Evolutionary conservation across 2,888 invertebrate genomes (phyloP).

Genomic region (Danaus chrysippus): DNA sequence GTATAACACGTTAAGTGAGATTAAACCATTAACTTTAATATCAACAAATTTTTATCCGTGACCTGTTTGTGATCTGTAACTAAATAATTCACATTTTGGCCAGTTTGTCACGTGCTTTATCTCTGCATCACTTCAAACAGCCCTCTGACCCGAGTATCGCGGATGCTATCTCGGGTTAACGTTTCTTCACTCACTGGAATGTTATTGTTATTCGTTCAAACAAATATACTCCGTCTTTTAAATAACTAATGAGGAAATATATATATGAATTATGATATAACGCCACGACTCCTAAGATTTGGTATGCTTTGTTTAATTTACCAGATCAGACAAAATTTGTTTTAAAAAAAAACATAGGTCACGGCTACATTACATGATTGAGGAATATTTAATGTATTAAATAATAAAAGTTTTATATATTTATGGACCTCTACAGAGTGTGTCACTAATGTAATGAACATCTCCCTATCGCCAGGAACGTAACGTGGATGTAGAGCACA

Average conservation of each 20-base stretch:
- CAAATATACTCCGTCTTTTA: background rate
- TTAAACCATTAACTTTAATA: no score
- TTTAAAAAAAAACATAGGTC: no score
- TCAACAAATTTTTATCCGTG: conserved; percentile 12
- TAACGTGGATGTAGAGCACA: conserved; percentile 91
- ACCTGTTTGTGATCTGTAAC: conserved; percentile 13
- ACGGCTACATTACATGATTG: no score
- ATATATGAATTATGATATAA: no score
- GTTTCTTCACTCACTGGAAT: background rate
- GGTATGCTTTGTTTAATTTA: no score
- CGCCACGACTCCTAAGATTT: no score
- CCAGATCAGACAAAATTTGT: no score
- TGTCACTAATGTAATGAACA: background rate
- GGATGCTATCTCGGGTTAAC: conserved; percentile 39
- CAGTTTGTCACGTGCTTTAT: conserved; percentile 24
- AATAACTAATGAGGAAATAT: no score
- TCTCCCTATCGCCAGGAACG: conserved; percentile 80
- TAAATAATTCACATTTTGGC: conserved; percentile 10
- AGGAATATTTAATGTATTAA: no score
- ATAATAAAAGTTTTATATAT: no score
- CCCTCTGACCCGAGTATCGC: conserved; percentile 19
- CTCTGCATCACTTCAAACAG: conserved; percentile 20
- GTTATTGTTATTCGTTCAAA: background rate
- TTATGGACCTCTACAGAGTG: no score
- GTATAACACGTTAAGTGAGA: background rate